These are phyloP conservation scores for Aurelia coerulea DNA, from an alignment of 30 jellyfish, hydroid and myxozoan genomes.

Conservation along the genomic window DNA sequence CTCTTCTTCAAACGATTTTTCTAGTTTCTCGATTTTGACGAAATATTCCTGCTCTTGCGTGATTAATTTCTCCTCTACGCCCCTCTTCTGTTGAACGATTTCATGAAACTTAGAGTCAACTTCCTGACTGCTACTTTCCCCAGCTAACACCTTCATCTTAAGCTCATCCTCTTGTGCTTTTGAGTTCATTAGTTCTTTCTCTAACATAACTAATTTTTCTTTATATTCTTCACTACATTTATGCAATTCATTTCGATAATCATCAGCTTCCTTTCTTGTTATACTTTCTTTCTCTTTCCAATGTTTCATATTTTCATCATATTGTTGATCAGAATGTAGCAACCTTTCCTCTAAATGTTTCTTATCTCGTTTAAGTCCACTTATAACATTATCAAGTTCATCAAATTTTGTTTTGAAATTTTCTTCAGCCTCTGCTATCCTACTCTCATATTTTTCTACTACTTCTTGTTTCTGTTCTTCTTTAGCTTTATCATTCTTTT, in stretches of 20 bases:
- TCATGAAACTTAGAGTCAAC: conserved; percentile 66
- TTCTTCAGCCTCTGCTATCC: conserved; percentile 42
- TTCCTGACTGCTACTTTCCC: conserved; percentile 67
- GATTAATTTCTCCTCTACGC: conserved; percentile 24
- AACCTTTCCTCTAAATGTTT: conserved; percentile 24
- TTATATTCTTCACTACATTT: conserved; percentile 27
- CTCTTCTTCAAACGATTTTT: conserved; percentile 38
- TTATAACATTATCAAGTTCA: conserved; percentile 17
- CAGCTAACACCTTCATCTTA: conserved; percentile 48
- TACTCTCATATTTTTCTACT: conserved; percentile 7
- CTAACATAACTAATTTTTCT: conserved; percentile 29
- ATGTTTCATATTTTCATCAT: conserved; percentile 22
- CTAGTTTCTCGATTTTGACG: conserved; percentile 3
- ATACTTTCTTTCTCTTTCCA: conserved; percentile 50
- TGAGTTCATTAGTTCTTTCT: conserved; percentile 28
- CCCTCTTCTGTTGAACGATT: conserved; percentile 55
- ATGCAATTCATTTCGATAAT: conserved; percentile 4
- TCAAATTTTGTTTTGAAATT: conserved; percentile 25
- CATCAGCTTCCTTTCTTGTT: conserved; percentile 23
- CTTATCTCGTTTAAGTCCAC: neutral
- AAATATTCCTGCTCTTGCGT: conserved; percentile 40
- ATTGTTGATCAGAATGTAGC: conserved; percentile 22
- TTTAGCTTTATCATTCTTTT: neutral
- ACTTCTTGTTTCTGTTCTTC: conserved; percentile 14
- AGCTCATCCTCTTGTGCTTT: conserved; percentile 57